Conservation (phyloP, 2,797 vertebrate species). For the Zalophus californianus region DNA sequence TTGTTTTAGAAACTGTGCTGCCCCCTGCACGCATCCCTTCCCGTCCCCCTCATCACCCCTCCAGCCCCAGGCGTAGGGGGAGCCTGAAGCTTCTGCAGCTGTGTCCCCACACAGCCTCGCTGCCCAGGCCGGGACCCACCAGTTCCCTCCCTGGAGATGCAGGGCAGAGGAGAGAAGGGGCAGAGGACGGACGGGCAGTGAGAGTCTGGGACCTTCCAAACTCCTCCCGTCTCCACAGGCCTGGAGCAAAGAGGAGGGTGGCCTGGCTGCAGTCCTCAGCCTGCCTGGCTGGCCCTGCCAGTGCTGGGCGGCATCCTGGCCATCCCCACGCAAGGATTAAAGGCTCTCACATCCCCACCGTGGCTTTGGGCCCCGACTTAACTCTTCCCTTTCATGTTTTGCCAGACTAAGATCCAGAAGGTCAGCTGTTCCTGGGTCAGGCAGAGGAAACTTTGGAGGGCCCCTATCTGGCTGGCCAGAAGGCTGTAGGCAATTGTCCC, state of each 20-base stretch:
- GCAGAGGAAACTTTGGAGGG: neutral
- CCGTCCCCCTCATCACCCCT: no score
- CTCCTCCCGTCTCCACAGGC: neutral
- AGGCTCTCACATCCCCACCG: neutral
- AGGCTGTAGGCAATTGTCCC: neutral
- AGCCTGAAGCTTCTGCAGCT: neutral
- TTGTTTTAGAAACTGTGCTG: neutral
- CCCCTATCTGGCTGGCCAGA: neutral
- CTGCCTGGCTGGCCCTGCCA: neutral
- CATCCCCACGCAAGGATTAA: neutral
- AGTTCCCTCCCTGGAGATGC: neutral
- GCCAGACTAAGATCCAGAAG: neutral
- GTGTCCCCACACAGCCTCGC: neutral
- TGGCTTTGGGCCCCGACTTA: neutral
- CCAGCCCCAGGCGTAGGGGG: neutral
- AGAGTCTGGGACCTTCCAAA: neutral
- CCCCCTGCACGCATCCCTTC: no score
- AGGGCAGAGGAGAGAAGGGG: neutral
- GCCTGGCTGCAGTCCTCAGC: neutral
- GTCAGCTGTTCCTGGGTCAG: neutral
- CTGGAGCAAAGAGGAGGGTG: neutral
- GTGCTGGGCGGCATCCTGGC: neutral
- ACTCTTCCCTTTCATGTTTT: conserved; percentile 52
- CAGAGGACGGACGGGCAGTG: rapidly evolving
- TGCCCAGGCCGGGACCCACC: neutral